These are phyloP conservation scores for Drosophila glabriapex DNA, from an alignment of 2,888 invertebrate genomes.

Conservation along the genomic window DNA sequence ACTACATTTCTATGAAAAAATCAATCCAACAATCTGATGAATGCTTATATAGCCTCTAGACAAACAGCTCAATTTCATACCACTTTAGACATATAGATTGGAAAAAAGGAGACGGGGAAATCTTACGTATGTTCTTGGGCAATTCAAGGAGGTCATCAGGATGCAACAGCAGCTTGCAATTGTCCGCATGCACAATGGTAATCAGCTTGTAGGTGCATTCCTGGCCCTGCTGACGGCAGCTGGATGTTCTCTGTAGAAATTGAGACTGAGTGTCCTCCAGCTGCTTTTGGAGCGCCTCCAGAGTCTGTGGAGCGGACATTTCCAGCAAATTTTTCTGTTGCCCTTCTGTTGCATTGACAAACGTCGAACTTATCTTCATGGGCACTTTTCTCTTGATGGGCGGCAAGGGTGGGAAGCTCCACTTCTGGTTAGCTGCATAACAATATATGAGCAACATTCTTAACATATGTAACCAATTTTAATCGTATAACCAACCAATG, in stretches of 20 bases:
- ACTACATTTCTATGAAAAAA: too few species aligned
- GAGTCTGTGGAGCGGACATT: background rate
- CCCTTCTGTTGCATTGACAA: background rate
- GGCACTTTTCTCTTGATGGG: background rate
- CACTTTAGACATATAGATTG: background rate
- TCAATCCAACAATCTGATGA: background rate
- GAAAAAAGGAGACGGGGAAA: background rate
- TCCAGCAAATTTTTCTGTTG: background rate
- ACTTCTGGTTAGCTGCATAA: background rate
- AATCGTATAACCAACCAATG: constrained; percentile 1
- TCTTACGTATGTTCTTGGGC: constrained; percentile 65
- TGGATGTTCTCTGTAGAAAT: constrained; percentile 36
- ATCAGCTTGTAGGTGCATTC: constrained; percentile 58
- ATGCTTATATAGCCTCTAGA: background rate
- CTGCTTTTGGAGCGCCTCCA: constrained; percentile 43
- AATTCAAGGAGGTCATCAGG: constrained; percentile 50
- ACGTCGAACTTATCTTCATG: background rate
- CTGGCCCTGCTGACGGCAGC: background rate
- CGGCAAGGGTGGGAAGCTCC: background rate
- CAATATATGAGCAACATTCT: background rate
- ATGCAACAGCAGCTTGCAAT: constrained; percentile 53
- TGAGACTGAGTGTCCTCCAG: constrained; percentile 53
- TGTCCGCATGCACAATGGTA: constrained; percentile 48
- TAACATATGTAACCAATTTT: background rate
- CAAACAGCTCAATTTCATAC: background rate